Evolutionary conservation across 2,113 vertebrate genomes (phyloP), one percentile per base, ranked within the genome.

Genomic region (Noctilio leporinus): DNA sequence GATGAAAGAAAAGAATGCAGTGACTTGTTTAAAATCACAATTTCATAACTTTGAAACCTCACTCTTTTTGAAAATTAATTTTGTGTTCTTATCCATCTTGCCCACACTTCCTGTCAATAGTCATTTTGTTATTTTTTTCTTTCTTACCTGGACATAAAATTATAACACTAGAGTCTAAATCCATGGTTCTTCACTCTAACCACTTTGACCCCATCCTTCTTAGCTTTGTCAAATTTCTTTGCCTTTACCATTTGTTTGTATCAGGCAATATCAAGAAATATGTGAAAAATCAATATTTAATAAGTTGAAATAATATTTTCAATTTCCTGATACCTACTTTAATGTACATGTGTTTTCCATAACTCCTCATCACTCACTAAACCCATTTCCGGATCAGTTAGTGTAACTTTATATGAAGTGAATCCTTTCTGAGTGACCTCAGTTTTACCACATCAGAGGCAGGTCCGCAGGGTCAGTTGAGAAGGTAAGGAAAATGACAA

Each of bases 251-350:
- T 97, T 98, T 98, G 78, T 98, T 98, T 97, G 95, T 1, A 19
- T 97, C 94, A 96, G 97, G 94, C 19, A 89, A 94, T 97, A 97
- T 98, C 88, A 98, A 97, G 81, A 88, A 97, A 97, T 96, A 89
- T 96, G 91, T 96, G 33, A 97, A 98, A 98, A 98, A 98, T 98
- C 96, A 98, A 97, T 97, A 97, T 86, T 97, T 98, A 98, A 97
- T 97, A 98, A 98, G 94, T 97, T 97, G 95, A 64, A 93, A 95
- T 96, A 97, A 98, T 98, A 94, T 97, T 97, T 98, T 98, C 97
- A 98, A 97, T 98, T 98, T 98, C 85, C 97, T 97, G 78, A 97
- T 94, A 96, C 97, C 96, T 96, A 17, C 89, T 97, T 97, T 97
- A 97, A 98, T 93, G 95, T 96, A 96, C 95, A 97, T 87, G 67